These are phyloP conservation scores for Drosophila melanica DNA, from an alignment of 1,140 invertebrate genomes.

Conservation along the genomic window DNA sequence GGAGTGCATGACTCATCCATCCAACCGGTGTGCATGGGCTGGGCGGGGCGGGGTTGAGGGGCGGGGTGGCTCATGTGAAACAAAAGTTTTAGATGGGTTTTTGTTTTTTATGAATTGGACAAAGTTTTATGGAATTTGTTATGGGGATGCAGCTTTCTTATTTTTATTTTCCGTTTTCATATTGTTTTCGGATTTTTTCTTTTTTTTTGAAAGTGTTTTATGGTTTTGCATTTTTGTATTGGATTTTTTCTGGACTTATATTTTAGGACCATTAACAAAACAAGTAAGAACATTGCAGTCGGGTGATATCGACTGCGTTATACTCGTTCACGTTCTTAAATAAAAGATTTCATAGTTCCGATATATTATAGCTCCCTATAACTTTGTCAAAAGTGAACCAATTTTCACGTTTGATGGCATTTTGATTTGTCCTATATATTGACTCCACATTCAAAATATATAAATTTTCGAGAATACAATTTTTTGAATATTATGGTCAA, in stretches of 20 bases:
- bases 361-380: too few species aligned
- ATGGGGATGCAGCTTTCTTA: conserved; percentile 21
- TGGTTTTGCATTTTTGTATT: conserved; percentile 42
- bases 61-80: conserved; percentile 35
- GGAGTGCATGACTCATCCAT: conserved; percentile 24
- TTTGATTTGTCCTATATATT: too few species aligned
- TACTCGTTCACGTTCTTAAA: too few species aligned
- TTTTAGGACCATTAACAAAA: conserved; percentile 10
- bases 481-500: too few species aligned
- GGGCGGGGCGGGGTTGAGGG: background rate
- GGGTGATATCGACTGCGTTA: too few species aligned
- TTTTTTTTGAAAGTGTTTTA: conserved; percentile 25
- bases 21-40: background rate
- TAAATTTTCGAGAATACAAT: too few species aligned
- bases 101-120: conserved; percentile 44
- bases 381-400: too few species aligned
- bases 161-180: conserved; percentile 9
- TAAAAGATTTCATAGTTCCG: too few species aligned
- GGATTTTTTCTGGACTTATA: conserved; percentile 8
- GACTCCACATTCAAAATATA: too few species aligned
- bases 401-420: too few species aligned
- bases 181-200: background rate
- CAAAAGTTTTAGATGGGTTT: conserved; percentile 41
- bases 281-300: too few species aligned
- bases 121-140: conserved; percentile 62